Base-by-base conservation (phyloP, 2,888 invertebrate species). In the Tipula helvola region DNA sequence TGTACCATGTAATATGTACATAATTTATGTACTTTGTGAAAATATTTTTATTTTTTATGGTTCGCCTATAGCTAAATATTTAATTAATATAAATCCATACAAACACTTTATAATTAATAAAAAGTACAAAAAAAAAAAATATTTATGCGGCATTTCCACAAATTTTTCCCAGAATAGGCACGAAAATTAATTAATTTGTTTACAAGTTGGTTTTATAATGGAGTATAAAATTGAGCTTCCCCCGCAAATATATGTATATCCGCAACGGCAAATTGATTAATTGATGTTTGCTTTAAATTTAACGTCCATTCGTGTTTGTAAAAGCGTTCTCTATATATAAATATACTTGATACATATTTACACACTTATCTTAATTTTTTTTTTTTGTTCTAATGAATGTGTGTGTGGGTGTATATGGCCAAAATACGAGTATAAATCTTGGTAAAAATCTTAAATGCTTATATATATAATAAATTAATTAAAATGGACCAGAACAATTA, bases 101-200 rank as follows among this genome's bases (percentile, higher is more conserved):
- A 71, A 28, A 28, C 28, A 71, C 10, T 18, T 71, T 52, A 2
- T 52, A 39, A 28, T 28, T 28, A 28, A 28, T 28, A 44, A 44
- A 44, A 10, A 44, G 3, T 44, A 44, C 1, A 7, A 44, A 44
- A 16, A 16, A 16, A 52, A 52, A 71, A 71, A 71, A 28, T 28
- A 71, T 71, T 71, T 28, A 10, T 71, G 28, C 28, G 28, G 71
- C 28, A 52, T 52, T 28, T 71, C 28, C 28, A 71, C 28, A 71
- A 71, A 28, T 28, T 57, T 57, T 71, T 28, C 28, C 28, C 8
- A 71, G 71, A 71, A 71, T 71, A 28, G 71, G 71, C 71, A 71
- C 71, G 71, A 71, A 71, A 71, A 71, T 71, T 71, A 71, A 71
- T 71, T 71, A 71, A 71, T 71, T 71, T 71, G 71, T 71, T 71